Base-by-base conservation (phyloP, 2,888 invertebrate genomes). In the Caenorhabditis angaria region DNA sequence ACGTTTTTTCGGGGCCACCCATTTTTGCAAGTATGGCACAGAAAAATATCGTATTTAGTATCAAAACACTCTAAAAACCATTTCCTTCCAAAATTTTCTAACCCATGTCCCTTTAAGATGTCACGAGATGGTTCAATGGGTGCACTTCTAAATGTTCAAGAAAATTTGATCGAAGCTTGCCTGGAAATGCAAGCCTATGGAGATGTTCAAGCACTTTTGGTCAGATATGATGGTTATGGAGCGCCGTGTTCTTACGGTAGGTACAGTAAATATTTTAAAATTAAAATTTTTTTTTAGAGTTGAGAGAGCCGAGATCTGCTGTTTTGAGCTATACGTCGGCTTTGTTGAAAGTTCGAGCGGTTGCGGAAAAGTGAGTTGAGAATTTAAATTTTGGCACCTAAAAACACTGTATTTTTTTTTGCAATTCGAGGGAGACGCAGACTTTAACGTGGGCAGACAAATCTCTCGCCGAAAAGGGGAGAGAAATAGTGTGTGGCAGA, bases 101-200 rank as follows among this genome's bases (percentile, higher is more conserved):
- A n/a, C n/a, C n/a, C n/a, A 66, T 57, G n/a, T n/a, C n/a, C n/a
- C 78, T 88, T 89, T 58, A 88, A 91, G 91, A 90, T 97, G 76
- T 94, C 95, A 61, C 96, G 97, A 89, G 97, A 97, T 90, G 95
- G 95, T 83, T 95, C 96, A 14, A 93, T 95, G 84, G 93, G 96
- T 92, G 94, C 93, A 88, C 93, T 95, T 75, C 91, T 96, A 76
- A 93, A 94, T 88, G 93, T 95, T 80, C 95, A 95, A 88, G 97
- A 97, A 90, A 97, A 97, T 90, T 91, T 97, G 80, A 94, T 97
- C 82, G 97, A 97, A 90, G 93, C 93, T 63, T 90, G 97, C 81
- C 90, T 97, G 65, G 97, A 97, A 90, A 93, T 95, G 92, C 95
- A 95, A 89, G 94, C 94, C 0, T 97, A 95, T 88, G 94, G 95